A percentile compares a stretch with the other conserved stretches of the same genome.
Evolutionary conservation across 2,888 invertebrate species (phyloP).

Genomic region (Hipparchia sbordonii): DNA sequence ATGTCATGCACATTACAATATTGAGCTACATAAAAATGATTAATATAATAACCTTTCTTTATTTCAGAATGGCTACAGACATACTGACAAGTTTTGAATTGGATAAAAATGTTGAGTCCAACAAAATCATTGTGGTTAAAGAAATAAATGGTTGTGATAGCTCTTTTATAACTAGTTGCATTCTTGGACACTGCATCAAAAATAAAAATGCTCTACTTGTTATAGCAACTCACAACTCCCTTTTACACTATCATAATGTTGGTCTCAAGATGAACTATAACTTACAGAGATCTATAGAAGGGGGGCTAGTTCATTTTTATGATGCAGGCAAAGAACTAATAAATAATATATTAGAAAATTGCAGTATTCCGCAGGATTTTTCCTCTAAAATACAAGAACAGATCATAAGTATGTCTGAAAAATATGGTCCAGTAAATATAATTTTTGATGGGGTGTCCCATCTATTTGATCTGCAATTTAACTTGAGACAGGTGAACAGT

Average conservation of each 20-base stretch:
- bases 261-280: slow-evolving; percentile 89
- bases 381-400: slow-evolving; percentile 67
- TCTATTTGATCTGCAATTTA: slow-evolving; percentile 85
- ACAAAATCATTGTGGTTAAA: slow-evolving; percentile 85
- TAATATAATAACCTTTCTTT: slow-evolving; percentile 27
- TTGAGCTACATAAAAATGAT: neutral
- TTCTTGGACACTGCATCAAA: slow-evolving; percentile 84
- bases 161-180: slow-evolving; percentile 87
- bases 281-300: slow-evolving; percentile 75
- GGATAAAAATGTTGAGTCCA: slow-evolving; percentile 79
- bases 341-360: slow-evolving; percentile 50
- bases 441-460: slow-evolving; percentile 89
- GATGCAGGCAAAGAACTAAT: slow-evolving; percentile 60
- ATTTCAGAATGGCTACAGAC: slow-evolving; percentile 83
- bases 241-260: slow-evolving; percentile 88
- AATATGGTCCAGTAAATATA: slow-evolving; percentile 75
- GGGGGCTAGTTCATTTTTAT: slow-evolving; percentile 59
- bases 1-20: neutral
- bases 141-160: slow-evolving; percentile 88
- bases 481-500: slow-evolving; percentile 73
- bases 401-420: slow-evolving; percentile 59
- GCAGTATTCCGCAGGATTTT: slow-evolving; percentile 63
- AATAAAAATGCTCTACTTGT: slow-evolving; percentile 84
- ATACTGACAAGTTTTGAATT: slow-evolving; percentile 85
- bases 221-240: slow-evolving; percentile 87